phyloP scores from a whole-genome alignment of 1,140 invertebrate species.

The Eriosoma lanigerum region DNA sequence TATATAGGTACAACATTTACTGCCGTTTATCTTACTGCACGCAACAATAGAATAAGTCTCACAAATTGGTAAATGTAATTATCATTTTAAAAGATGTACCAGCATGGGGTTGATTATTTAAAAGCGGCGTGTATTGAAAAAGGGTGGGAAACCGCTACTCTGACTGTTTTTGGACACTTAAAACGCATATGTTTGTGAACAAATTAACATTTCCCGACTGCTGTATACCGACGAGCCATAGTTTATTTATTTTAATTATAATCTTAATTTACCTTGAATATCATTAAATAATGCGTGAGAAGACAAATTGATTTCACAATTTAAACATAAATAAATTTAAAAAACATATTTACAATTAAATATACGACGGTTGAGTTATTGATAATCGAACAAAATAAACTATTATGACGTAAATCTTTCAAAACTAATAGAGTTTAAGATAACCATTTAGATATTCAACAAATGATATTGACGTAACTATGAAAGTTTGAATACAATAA shows the following conservation, averaged over 20 bases:
- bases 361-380: no score
- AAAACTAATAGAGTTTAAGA: no score
- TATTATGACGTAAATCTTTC: no score
- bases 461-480: no score
- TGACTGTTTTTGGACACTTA: slow-evolving; percentile 24
- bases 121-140: slow-evolving; percentile 27
- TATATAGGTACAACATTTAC: neutral
- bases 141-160: slow-evolving; percentile 39
- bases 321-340: slow-evolving; percentile 23
- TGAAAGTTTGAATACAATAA: no score
- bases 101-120: slow-evolving; percentile 50
- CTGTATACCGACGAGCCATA: neutral
- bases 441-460: no score
- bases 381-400: no score
- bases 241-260: slow-evolving; percentile 34
- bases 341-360: no score
- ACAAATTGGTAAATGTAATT: slow-evolving; percentile 32
- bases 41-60: slow-evolving; percentile 9
- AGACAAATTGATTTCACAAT: neutral
- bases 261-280: neutral
- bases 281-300: slow-evolving; percentile 3
- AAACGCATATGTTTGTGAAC: neutral
- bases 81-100: slow-evolving; percentile 39
- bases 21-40: slow-evolving; percentile 20
- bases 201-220: slow-evolving; percentile 31